Conservation (phyloP, 2,888 invertebrate genomes). For the Drosophila atripex region DNA sequence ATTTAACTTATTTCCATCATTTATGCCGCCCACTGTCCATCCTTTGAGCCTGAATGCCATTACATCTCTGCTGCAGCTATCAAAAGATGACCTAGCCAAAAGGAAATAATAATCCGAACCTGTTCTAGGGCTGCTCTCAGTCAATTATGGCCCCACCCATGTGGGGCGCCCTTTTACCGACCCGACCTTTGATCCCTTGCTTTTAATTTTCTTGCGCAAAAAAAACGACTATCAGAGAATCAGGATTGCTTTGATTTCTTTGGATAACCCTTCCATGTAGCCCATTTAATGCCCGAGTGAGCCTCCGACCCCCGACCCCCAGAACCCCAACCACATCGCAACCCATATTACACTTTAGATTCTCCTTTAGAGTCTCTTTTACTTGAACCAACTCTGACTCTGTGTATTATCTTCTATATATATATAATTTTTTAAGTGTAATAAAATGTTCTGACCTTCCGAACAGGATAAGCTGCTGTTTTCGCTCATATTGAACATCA, state of each 20-base stretch:
- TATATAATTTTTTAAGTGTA: conserved; percentile 27
- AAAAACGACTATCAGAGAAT: conserved; percentile 43
- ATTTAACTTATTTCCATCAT: not conserved
- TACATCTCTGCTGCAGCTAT: conserved; percentile 41
- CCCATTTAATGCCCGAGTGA: conserved; percentile 61
- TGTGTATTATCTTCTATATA: not conserved
- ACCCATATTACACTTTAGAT: conserved; percentile 7
- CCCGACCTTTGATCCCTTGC: conserved; percentile 59
- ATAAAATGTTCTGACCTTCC: conserved; percentile 45
- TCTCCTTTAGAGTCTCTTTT: too few species aligned
- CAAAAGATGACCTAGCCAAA: conserved; percentile 30
- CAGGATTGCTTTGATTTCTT: conserved; percentile 54
- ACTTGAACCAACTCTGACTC: not conserved
- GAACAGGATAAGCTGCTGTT: conserved; percentile 94
- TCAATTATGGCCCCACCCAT: conserved; percentile 62
- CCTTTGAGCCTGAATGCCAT: conserved; percentile 38
- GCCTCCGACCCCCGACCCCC: conserved; percentile 27
- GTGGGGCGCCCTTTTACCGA: conserved; percentile 11
- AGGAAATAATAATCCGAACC: conserved; percentile 26
- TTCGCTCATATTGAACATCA: conserved; percentile 90
- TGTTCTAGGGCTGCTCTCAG: conserved; percentile 63
- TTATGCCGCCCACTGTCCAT: conserved; percentile 40
- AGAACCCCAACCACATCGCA: conserved; percentile 13
- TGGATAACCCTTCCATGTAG: conserved; percentile 48
- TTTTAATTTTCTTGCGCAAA: conserved; percentile 59